phyloP scores from a whole-genome alignment of 2,888 invertebrate genomes.

The Trissoscelio sp. region DNA sequence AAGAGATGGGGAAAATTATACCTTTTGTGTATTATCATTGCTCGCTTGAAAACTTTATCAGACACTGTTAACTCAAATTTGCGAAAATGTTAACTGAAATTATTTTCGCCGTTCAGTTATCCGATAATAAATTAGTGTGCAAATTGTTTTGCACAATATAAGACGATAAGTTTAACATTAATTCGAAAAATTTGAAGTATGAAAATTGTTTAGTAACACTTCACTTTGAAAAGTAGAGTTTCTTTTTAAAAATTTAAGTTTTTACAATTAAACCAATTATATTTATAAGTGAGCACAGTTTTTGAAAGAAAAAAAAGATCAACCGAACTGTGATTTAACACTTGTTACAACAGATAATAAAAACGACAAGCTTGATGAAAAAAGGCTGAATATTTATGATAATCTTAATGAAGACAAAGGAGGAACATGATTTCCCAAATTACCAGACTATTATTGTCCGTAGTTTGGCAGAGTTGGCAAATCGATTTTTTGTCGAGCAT shows the following conservation, averaged over 20 bases:
- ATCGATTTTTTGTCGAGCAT: conserved; percentile 30
- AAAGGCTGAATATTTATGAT: conserved; percentile 34
- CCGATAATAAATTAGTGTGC: background rate
- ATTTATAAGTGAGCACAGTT: too few species aligned
- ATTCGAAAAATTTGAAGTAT: too few species aligned
- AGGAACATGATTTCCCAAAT: conserved; percentile 32
- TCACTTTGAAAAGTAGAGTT: too few species aligned
- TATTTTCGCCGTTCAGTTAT: background rate
- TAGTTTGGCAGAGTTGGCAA: conserved; percentile 46
- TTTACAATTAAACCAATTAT: too few species aligned
- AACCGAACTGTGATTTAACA: background rate
- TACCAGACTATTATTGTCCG: conserved; percentile 49
- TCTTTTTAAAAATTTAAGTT: too few species aligned
- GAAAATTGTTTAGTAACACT: too few species aligned
- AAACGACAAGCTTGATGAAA: conserved; percentile 12
- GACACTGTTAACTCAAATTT: background rate
- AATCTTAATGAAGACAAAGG: conserved; percentile 34
- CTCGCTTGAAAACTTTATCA: conserved; percentile 1
- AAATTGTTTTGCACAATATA: background rate
- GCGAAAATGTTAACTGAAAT: background rate
- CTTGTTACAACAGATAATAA: background rate
- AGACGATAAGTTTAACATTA: background rate
- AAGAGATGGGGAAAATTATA: background rate
- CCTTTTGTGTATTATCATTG: conserved; percentile 15
- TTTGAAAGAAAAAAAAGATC: too few species aligned